Conservation (phyloP, 2,797 vertebrate species). For the Hippoglossus hippoglossus region DNA sequence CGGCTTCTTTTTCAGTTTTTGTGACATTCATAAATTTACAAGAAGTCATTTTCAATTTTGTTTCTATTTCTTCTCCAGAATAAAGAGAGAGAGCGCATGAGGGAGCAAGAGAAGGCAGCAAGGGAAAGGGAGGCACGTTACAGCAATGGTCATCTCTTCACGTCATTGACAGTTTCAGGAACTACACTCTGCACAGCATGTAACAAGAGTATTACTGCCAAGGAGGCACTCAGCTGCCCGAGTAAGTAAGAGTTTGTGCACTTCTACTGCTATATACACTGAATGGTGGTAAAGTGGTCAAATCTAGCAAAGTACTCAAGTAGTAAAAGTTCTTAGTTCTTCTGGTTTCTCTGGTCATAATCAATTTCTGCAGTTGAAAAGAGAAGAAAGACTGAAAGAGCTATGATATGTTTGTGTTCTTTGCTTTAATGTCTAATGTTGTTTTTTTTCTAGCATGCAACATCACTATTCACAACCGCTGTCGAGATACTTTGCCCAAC, state of each 20-base stretch:
- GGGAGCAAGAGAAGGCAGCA: conserved; percentile 87
- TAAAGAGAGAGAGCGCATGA: conserved; percentile 90
- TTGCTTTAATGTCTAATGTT: background rate
- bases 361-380: background rate
- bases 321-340: background rate
- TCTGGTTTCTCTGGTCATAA: background rate
- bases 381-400: background rate
- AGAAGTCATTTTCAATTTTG: background rate
- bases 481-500: conserved; percentile 92
- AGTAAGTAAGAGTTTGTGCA: conserved; percentile 74
- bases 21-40: background rate
- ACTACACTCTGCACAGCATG: conserved; percentile 93
- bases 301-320: background rate
- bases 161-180: conserved; percentile 91
- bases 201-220: conserved; percentile 95
- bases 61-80: conserved; percentile 75
- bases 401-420: background rate
- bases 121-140: conserved; percentile 90
- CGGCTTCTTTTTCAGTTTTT: background rate
- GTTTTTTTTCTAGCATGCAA: conserved; percentile 87
- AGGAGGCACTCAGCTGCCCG: conserved; percentile 93
- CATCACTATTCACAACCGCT: conserved; percentile 95
- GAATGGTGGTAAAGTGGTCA: too few species aligned
- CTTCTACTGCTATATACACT: background rate
- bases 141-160: conserved; percentile 93